A percentile compares a stretch with the other conserved stretches of the same genome.
phyloP scores from a whole-genome alignment of 1,140 invertebrate species.

The Psix sp. region DNA sequence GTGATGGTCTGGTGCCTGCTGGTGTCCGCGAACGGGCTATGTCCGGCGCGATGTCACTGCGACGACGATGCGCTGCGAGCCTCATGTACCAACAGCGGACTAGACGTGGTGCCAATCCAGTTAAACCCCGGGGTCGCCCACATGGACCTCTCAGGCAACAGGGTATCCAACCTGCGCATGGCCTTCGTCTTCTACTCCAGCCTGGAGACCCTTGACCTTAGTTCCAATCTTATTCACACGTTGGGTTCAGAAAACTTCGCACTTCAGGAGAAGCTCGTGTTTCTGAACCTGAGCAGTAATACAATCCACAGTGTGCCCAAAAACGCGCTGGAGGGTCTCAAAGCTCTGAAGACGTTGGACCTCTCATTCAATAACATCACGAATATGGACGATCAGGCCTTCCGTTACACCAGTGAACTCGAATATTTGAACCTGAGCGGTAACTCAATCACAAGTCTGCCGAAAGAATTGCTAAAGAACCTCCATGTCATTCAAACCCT shows the following conservation, averaged over 20 bases:
- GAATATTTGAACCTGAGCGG: conserved; percentile 85
- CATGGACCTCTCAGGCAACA: conserved; percentile 86
- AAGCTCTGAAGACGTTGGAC: conserved; percentile 82
- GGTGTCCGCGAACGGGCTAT: conserved; percentile 78
- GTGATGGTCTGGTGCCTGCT: conserved; percentile 67
- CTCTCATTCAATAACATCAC: conserved; percentile 87
- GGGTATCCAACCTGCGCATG: conserved; percentile 83
- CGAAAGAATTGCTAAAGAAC: conserved; percentile 83
- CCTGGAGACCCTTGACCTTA: conserved; percentile 86
- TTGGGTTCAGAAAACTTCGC: conserved; percentile 88
- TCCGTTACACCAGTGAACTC: conserved; percentile 83
- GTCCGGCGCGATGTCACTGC: conserved; percentile 88
- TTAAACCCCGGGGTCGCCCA: conserved; percentile 89
- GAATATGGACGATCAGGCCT: conserved; percentile 82
- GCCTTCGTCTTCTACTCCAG: conserved; percentile 88
- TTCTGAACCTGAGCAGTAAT: conserved; percentile 87
- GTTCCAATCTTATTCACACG: conserved; percentile 86
- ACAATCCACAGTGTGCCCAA: conserved; percentile 83
- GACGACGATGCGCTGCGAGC: conserved; percentile 85
- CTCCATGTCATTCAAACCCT: conserved; percentile 83
- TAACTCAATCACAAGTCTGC: conserved; percentile 85
- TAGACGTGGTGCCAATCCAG: conserved; percentile 91
- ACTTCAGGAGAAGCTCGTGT: conserved; percentile 82
- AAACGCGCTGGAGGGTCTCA: conserved; percentile 86
- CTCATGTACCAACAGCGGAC: conserved; percentile 84